Evolutionary conservation across 2,113 vertebrate species (phyloP).

Genomic region (Pipa parva): DNA sequence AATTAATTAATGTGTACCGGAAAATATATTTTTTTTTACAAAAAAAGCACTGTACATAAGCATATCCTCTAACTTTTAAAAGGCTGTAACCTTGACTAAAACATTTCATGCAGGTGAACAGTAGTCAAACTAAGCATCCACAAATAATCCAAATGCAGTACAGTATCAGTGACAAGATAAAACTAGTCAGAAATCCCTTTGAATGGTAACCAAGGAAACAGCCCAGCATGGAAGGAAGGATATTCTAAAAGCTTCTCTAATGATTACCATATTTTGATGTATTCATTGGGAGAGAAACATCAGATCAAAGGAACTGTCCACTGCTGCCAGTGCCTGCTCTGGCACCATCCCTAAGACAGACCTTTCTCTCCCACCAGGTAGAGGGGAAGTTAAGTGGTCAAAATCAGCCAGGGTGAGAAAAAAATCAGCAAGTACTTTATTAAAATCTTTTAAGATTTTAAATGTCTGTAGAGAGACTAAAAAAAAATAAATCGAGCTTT

Average conservation of each 20-base stretch:
- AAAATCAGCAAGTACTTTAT: too few relatives aligned
- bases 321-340: not conserved
- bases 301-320: constrained; percentile 26
- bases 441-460: too few relatives aligned
- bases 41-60: too few relatives aligned
- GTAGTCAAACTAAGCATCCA: not conserved
- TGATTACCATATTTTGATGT: constrained; percentile 39
- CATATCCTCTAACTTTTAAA: too few relatives aligned
- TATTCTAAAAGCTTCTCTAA: constrained; percentile 35
- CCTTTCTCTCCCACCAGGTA: constrained; percentile 31
- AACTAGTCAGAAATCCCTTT: constrained; percentile 21
- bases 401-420: too few relatives aligned
- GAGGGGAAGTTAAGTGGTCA: not conserved
- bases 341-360: constrained; percentile 31
- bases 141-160: constrained; percentile 1
- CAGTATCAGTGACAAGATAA: constrained; percentile 21
- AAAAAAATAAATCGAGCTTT: too few relatives aligned
- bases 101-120: not conserved
- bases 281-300: constrained; percentile 23
- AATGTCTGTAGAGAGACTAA: too few relatives aligned
- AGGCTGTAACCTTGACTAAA: too few relatives aligned
- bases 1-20: too few relatives aligned
- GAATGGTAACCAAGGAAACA: constrained; percentile 35
- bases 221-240: constrained; percentile 29
- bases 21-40: too few relatives aligned